Evolutionary conservation across 2,113 vertebrate species (phyloP).

Genomic region (Cromileptes altivelis): DNA sequence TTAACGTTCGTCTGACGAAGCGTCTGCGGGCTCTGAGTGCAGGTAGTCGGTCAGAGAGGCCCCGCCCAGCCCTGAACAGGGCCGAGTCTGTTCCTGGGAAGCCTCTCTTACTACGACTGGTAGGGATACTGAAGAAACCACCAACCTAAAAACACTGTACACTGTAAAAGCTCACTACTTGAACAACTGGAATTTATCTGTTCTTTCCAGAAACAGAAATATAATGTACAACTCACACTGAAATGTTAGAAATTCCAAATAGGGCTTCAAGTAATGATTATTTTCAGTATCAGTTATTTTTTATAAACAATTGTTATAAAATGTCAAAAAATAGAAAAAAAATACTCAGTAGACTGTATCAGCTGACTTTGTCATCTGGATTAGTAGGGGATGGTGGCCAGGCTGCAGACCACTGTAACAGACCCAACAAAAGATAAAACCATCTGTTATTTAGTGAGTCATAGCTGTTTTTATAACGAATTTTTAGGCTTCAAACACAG

Average conservation of each 20-base stretch:
- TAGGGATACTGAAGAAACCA: slow-evolving; percentile 25
- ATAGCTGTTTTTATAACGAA: too few relatives aligned
- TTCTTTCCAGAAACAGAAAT: neutral
- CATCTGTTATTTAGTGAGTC: too few relatives aligned
- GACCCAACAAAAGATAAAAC: too few relatives aligned
- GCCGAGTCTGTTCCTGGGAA: slow-evolving; percentile 80
- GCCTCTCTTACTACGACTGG: slow-evolving; percentile 80
- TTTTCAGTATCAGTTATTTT: neutral
- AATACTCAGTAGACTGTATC: too few relatives aligned
- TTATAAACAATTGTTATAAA: neutral
- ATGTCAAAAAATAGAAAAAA: too few relatives aligned
- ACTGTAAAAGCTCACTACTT: neutral
- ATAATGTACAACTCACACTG: too few relatives aligned
- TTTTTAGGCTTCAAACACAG: too few relatives aligned
- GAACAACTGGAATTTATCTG: neutral
- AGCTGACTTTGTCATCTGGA: too few relatives aligned
- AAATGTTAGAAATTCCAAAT: too few relatives aligned
- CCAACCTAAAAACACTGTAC: neutral
- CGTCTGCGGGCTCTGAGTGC: slow-evolving; percentile 80
- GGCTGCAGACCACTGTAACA: too few relatives aligned
- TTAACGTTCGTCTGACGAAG: slow-evolving; percentile 80
- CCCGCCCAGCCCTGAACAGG: slow-evolving; percentile 69
- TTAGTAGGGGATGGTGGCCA: too few relatives aligned
- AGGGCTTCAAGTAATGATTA: neutral
- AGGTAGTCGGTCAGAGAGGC: slow-evolving; percentile 68